A percentile compares a stretch with the other conserved stretches of the same genome.
Conservation (phyloP, 2,888 invertebrate genomes). For the Monopis laevigella region DNA sequence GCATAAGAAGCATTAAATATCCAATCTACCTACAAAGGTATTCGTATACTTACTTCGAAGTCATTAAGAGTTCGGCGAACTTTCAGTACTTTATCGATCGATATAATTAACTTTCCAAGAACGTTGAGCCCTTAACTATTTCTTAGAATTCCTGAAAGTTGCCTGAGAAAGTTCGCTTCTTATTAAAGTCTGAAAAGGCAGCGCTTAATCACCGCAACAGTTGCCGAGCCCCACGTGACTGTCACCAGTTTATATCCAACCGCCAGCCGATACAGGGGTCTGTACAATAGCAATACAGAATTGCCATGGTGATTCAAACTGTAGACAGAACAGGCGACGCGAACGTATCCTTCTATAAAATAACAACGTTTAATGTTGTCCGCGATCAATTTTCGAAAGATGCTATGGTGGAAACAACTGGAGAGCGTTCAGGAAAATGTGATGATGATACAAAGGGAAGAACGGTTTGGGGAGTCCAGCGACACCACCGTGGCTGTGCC, state of each 20-base stretch:
- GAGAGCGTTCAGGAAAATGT: conserved; percentile 42
- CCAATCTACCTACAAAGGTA: neutral
- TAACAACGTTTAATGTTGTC: conserved; percentile 15
- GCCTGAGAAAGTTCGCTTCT: conserved; percentile 35
- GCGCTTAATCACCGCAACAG: conserved; percentile 34
- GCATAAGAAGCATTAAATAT: neutral
- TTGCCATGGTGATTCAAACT: conserved; percentile 44
- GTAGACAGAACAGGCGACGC: neutral
- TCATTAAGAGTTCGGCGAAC: neutral
- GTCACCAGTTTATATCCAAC: conserved; percentile 45
- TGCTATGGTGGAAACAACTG: conserved; percentile 64
- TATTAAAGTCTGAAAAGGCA: conserved; percentile 36
- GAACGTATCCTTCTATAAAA: neutral
- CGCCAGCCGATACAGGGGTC: conserved; percentile 40
- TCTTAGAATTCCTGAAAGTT: too few relatives aligned
- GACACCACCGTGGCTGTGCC: conserved; percentile 45
- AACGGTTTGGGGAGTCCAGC: conserved; percentile 37
- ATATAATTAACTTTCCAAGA: conserved; percentile 4
- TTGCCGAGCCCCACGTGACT: conserved; percentile 38
- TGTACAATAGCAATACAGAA: conserved; percentile 28
- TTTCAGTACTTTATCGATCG: neutral
- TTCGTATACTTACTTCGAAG: neutral
- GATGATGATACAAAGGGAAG: conserved; percentile 52
- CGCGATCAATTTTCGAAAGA: conserved; percentile 26
- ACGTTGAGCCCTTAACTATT: neutral